Conservation (phyloP, 1,140 invertebrate genomes). For the Arctopsyche grandis region DNA sequence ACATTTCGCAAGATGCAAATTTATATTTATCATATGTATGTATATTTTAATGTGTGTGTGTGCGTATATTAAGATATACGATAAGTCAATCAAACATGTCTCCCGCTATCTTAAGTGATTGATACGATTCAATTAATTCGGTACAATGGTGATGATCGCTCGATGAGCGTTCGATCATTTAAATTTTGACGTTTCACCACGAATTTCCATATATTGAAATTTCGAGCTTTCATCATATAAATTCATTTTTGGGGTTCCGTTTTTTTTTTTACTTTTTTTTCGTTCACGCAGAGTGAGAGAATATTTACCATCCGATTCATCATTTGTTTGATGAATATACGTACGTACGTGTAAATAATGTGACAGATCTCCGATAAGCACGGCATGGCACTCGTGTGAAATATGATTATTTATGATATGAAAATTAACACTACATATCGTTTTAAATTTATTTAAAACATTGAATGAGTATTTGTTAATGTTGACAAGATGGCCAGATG, state of each 20-base stretch:
- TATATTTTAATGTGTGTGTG: neutral
- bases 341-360: too few species aligned
- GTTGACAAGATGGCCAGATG: too few species aligned
- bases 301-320: constrained; percentile 1
- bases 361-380: too few species aligned
- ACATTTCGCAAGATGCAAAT: neutral
- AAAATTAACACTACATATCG: too few species aligned
- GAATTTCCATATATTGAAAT: neutral
- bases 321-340: constrained; percentile 8
- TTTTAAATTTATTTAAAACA: too few species aligned
- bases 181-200: neutral
- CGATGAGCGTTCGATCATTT: constrained; percentile 16
- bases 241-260: neutral
- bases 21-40: neutral
- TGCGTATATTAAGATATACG: too few species aligned
- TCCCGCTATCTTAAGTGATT: neutral
- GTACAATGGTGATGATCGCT: neutral
- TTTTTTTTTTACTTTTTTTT: neutral
- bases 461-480: too few species aligned
- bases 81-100: neutral
- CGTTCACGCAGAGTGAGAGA: neutral
- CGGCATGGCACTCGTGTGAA: too few species aligned
- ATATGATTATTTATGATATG: too few species aligned
- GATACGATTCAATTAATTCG: constrained; percentile 22
- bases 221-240: neutral